Evolutionary conservation across 2,888 invertebrate genomes (phyloP).

Genomic region (Cenopis cana): DNA sequence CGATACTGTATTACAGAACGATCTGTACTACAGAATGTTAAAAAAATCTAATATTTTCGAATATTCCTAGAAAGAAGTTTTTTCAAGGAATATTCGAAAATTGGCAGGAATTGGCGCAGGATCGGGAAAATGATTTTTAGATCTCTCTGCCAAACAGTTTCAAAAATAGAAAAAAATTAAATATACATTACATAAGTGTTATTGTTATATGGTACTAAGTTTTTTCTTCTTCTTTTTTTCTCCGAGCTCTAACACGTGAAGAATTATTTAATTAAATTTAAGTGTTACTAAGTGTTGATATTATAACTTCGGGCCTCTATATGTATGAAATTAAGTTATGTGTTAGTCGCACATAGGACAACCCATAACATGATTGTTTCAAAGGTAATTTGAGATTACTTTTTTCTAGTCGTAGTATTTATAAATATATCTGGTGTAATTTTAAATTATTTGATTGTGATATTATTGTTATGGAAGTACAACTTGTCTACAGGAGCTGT

Average conservation of each 20-base stretch:
- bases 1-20: no score
- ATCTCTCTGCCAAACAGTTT: background rate
- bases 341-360: background rate
- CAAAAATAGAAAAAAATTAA: no score
- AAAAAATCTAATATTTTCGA: no score
- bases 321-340: slow-evolving; percentile 14
- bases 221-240: background rate
- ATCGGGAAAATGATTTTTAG: background rate
- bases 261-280: slow-evolving; percentile 8
- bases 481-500: slow-evolving; percentile 53
- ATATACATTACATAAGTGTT: no score
- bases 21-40: no score
- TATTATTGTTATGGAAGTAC: slow-evolving; percentile 54
- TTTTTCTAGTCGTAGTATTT: slow-evolving; percentile 40
- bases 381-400: slow-evolving; percentile 28
- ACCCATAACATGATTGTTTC: slow-evolving; percentile 29
- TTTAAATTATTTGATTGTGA: slow-evolving; percentile 56
- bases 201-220: background rate
- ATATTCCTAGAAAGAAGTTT: no score
- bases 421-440: slow-evolving; percentile 47
- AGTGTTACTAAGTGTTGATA: slow-evolving; percentile 23
- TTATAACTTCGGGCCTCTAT: slow-evolving; percentile 27
- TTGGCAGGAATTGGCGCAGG: no score
- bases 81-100: no score
- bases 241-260: slow-evolving; percentile 3